These are phyloP conservation scores for Brienomyrus brachyistius DNA, from an alignment of 2,113 vertebrate species.

Conservation along the genomic window DNA sequence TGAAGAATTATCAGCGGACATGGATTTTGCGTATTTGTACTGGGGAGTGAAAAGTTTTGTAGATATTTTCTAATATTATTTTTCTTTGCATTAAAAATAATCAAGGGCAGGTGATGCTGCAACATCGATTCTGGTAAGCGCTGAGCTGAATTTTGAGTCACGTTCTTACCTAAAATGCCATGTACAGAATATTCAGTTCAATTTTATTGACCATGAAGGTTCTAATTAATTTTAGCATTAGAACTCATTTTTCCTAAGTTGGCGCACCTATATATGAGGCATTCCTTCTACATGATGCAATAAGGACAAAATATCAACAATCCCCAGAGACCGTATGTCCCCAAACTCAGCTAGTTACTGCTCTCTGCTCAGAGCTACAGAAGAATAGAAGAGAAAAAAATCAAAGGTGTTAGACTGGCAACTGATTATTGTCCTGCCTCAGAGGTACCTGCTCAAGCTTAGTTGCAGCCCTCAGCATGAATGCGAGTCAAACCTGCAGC, in stretches of 20 bases:
- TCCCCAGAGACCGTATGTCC: not conserved
- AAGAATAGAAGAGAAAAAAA: conserved; percentile 26
- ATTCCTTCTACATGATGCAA: not conserved
- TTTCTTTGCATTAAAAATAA: too few relatives aligned
- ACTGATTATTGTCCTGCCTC: conserved; percentile 40
- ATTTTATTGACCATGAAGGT: not conserved
- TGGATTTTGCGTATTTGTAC: too few relatives aligned
- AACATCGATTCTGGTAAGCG: too few relatives aligned
- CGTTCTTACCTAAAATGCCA: not conserved
- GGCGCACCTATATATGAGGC: not conserved
- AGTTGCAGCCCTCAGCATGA: conserved; percentile 37
- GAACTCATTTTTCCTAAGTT: not conserved
- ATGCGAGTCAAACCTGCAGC: conserved; percentile 38
- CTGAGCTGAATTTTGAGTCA: too few relatives aligned
- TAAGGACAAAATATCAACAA: not conserved
- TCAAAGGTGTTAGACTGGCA: conserved; percentile 43
- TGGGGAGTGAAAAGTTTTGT: too few relatives aligned
- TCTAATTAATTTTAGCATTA: not conserved
- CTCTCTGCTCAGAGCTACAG: not conserved
- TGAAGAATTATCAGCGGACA: not conserved
- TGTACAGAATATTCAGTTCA: not conserved
- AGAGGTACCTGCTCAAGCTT: conserved; percentile 38
- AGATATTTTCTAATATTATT: too few relatives aligned
- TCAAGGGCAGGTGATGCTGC: too few relatives aligned
- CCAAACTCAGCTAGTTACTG: not conserved